Conservation (phyloP, 1,140 invertebrate genomes). For the Heliconius nattereri region DNA sequence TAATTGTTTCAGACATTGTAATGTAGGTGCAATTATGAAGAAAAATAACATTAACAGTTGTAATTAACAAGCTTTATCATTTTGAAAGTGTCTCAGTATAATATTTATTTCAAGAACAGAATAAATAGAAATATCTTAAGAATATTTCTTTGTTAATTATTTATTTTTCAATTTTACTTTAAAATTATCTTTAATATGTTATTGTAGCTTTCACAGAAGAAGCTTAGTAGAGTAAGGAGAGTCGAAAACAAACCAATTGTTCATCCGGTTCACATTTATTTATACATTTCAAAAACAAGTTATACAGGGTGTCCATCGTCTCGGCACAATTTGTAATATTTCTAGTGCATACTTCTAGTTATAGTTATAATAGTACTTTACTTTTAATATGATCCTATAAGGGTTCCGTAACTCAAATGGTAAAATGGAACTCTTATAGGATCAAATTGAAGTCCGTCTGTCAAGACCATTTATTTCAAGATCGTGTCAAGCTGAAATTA, state of each 20-base stretch:
- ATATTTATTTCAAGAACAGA: no score
- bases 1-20: no score
- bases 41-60: no score
- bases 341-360: neutral
- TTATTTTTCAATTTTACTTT: neutral
- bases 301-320: constrained; percentile 9
- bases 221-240: neutral
- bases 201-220: neutral
- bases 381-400: no score
- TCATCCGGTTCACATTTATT: constrained; percentile 8
- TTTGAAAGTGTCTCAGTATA: neutral
- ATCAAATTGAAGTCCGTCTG: no score
- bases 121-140: neutral
- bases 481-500: no score
- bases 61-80: neutral
- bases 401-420: no score
- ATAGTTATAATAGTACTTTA: no score
- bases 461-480: no score
- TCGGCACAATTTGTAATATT: constrained; percentile 9
- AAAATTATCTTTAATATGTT: neutral
- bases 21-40: no score
- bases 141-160: neutral
- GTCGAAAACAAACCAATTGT: neutral
- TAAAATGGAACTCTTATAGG: no score
- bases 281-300: constrained; percentile 16